Conservation (phyloP, 2,888 invertebrate genomes). For the Polydrusus tereticollis region DNA sequence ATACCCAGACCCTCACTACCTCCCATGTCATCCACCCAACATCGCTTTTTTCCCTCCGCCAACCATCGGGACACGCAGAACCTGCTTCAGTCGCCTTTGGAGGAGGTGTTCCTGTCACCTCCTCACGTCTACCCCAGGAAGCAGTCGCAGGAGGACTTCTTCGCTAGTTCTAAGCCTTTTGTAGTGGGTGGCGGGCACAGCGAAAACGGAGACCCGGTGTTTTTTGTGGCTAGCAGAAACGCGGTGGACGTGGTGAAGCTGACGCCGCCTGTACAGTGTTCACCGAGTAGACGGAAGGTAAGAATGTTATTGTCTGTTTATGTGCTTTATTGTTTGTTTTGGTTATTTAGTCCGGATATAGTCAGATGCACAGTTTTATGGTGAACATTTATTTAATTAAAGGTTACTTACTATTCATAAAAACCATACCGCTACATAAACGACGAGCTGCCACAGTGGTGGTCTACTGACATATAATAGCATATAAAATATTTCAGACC, state of each 20-base stretch:
- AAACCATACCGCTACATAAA: too few species aligned
- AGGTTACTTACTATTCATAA: too few species aligned
- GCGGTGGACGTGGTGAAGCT: conserved; percentile 67
- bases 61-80: conserved; percentile 60
- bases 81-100: conserved; percentile 64
- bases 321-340: background rate
- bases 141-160: conserved; percentile 58
- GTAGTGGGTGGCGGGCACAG: conserved; percentile 66
- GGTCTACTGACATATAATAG: too few species aligned
- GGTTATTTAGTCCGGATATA: background rate
- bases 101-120: conserved; percentile 64
- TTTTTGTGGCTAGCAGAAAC: conserved; percentile 66
- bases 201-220: conserved; percentile 67
- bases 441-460: too few species aligned
- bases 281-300: conserved; percentile 65
- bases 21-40: conserved; percentile 57
- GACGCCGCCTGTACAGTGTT: conserved; percentile 64
- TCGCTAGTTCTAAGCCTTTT: conserved; percentile 65
- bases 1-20: conserved; percentile 53
- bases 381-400: too few species aligned
- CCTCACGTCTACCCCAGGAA: conserved; percentile 64
- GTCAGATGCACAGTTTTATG: too few species aligned
- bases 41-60: conserved; percentile 53
- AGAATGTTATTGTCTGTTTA: conserved; percentile 28
- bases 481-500: too few species aligned